Evolutionary conservation across 2,888 invertebrate genomes (phyloP).

Genomic region (Neuroscelio doddi): DNA sequence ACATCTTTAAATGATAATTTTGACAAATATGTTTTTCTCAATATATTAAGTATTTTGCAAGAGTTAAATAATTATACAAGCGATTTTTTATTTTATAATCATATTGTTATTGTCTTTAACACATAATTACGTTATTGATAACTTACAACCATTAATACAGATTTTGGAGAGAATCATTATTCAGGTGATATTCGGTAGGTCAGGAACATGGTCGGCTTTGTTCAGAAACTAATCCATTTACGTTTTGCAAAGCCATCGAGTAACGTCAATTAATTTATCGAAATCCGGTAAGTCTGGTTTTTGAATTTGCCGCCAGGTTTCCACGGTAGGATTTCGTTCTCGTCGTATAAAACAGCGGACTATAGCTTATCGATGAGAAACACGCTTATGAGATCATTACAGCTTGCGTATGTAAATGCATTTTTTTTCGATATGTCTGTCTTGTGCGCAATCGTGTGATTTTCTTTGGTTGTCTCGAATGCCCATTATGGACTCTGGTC

Average conservation of each 20-base stretch:
- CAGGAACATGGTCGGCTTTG: not conserved
- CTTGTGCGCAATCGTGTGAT: too few species aligned
- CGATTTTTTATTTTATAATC: too few species aligned
- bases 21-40: too few species aligned
- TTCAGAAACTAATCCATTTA: constrained; percentile 25
- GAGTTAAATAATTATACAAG: too few species aligned
- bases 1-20: too few species aligned
- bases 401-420: not conserved
- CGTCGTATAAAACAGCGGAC: constrained; percentile 11
- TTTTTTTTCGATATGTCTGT: too few species aligned
- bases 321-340: constrained; percentile 6
- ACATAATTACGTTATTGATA: too few species aligned
- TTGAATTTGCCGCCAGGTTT: constrained; percentile 29
- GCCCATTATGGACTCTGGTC: too few species aligned
- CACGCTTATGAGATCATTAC: constrained; percentile 4
- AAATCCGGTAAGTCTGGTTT: constrained; percentile 22
- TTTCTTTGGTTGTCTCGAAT: too few species aligned
- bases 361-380: constrained; percentile 1
- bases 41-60: too few species aligned
- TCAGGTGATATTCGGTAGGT: constrained; percentile 15
- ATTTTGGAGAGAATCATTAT: not conserved
- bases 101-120: too few species aligned
- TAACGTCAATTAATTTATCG: constrained; percentile 25
- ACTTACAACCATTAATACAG: not conserved
- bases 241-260: constrained; percentile 28